Percentiles rank a stretch among this genome's conserved stretches.
Evolutionary conservation across 1,140 invertebrate species (phyloP).

Genomic region (Drosophila azteca): DNA sequence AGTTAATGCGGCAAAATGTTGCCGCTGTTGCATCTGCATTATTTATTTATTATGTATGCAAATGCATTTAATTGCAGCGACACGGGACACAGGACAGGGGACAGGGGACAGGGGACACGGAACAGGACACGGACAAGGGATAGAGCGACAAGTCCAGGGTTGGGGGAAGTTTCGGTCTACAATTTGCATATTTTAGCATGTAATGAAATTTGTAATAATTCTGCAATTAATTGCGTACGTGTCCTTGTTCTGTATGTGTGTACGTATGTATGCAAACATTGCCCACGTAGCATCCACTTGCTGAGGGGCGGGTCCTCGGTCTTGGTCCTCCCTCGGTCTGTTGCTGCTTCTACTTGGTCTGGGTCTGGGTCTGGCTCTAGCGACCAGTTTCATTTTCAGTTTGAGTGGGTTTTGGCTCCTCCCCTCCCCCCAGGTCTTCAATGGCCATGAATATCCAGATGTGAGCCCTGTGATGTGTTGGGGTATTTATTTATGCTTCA

Average conservation of each 20-base stretch:
- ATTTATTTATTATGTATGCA: conserved; percentile 82
- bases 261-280: conserved; percentile 25
- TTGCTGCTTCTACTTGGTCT: no score
- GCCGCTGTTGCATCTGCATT: conserved; percentile 67
- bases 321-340: no score
- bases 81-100: neutral
- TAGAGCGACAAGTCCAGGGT: conserved; percentile 3
- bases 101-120: conserved; percentile 3
- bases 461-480: neutral
- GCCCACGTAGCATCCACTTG: conserved; percentile 28
- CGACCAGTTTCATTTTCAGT: conserved; percentile 37
- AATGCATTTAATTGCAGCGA: conserved; percentile 79
- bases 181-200: conserved; percentile 82
- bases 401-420: conserved; percentile 24
- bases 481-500: no score
- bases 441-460: conserved; percentile 7
- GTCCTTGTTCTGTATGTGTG: conserved; percentile 66
- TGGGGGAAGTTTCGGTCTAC: conserved; percentile 43
- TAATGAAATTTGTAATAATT: conserved; percentile 83
- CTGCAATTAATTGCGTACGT: conserved; percentile 81
- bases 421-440: conserved; percentile 16
- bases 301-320: neutral
- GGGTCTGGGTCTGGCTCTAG: neutral
- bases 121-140: conserved; percentile 6
- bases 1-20: conserved; percentile 37